These are phyloP conservation scores for Malaclemys terrapin DNA, from an alignment of 2,113 vertebrate species.

Conservation along the genomic window DNA sequence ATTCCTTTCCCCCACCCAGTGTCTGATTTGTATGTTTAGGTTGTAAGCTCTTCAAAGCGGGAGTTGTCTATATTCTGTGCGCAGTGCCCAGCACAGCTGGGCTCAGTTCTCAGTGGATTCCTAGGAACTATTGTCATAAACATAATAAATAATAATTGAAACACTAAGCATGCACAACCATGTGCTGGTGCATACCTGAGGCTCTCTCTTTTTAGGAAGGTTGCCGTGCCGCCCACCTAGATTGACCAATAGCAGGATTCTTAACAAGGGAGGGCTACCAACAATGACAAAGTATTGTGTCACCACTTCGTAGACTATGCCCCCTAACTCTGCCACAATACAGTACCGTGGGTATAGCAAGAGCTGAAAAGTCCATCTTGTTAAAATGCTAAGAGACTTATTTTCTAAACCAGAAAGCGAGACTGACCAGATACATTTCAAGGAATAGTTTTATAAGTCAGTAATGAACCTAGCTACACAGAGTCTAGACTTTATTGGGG, in stretches of 20 bases:
- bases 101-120: neutral
- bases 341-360: neutral
- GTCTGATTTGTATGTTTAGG: neutral
- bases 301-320: neutral
- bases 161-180: neutral
- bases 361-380: rapidly evolving
- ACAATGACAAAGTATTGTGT: neutral
- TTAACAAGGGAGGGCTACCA: neutral
- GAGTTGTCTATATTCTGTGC: neutral
- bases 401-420: neutral
- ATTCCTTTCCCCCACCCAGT: neutral
- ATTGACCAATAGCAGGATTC: rapidly evolving
- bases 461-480: rapidly evolving
- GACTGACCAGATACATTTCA: neutral
- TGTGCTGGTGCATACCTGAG: neutral
- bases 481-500: neutral
- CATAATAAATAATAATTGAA: neutral
- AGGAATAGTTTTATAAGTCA: neutral
- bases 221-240: neutral
- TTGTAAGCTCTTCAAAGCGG: neutral
- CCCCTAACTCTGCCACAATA: neutral
- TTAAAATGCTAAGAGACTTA: neutral
- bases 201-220: neutral
- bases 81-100: neutral
- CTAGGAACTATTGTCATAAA: neutral